A percentile compares a stretch with the other conserved stretches of the same genome.
Conservation (phyloP, 2,797 vertebrate genomes). For the Gambelia wislizenii region DNA sequence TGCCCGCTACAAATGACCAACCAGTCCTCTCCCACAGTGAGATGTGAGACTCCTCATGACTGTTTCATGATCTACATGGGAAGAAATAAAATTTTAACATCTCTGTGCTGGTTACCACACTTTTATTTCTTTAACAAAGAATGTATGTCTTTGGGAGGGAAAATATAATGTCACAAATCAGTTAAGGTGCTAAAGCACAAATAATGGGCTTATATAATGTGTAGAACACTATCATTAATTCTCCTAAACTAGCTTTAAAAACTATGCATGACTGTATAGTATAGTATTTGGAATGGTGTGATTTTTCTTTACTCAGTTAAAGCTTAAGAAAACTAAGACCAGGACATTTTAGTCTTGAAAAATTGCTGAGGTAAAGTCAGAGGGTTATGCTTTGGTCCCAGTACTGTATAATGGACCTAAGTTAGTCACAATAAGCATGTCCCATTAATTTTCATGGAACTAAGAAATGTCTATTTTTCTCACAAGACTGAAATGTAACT, state of each 20-base stretch:
- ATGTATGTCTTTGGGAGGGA: not conserved
- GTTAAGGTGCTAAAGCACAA: constrained; percentile 59
- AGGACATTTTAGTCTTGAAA: constrained; percentile 66
- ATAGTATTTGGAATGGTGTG: constrained; percentile 73
- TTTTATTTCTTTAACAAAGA: not conserved
- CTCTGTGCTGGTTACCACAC: not conserved
- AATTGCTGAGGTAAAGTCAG: constrained; percentile 41
- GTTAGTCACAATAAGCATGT: not conserved
- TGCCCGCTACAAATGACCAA: no score
- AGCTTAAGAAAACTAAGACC: constrained; percentile 56
- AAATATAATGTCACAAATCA: constrained; percentile 38
- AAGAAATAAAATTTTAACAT: not conserved
- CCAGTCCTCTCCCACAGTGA: no score
- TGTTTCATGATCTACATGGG: not conserved
- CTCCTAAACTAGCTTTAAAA: constrained; percentile 73
- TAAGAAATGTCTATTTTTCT: not conserved
- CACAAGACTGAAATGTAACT: not conserved
- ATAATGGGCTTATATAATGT: constrained; percentile 31
- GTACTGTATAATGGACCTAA: not conserved
- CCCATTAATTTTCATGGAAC: constrained; percentile 62
- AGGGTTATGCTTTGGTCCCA: not conserved
- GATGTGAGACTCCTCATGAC: not conserved
- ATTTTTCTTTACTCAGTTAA: constrained; percentile 72
- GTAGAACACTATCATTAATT: not conserved
- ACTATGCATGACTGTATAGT: constrained; percentile 73